Conservation (phyloP, 2,797 vertebrate genomes). For the Antrozous pallidus region DNA sequence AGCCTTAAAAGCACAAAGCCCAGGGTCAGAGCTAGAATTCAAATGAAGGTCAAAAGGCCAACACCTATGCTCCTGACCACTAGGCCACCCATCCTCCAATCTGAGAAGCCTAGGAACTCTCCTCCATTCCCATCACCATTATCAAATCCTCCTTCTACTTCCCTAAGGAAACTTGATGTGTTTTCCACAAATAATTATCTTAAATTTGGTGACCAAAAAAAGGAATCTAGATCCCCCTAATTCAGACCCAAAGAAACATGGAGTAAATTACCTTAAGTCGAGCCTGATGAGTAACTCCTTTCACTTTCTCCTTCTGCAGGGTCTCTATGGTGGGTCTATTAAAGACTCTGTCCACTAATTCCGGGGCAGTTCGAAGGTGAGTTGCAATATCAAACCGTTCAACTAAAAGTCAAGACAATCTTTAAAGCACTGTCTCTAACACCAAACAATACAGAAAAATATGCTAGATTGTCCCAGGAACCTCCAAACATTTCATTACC, state of each 20-base stretch:
- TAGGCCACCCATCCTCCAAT: background rate
- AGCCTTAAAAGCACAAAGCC: background rate
- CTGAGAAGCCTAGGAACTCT: background rate
- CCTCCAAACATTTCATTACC: constrained; percentile 80
- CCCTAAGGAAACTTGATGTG: background rate
- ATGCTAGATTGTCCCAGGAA: background rate
- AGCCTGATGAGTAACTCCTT: constrained; percentile 81
- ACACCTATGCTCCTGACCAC: background rate
- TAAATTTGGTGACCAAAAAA: background rate
- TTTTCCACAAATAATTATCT: background rate
- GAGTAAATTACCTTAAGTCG: constrained; percentile 83
- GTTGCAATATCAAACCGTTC: constrained; percentile 88
- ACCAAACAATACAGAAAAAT: background rate
- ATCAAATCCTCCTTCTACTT: background rate
- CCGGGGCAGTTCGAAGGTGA: constrained; percentile 90
- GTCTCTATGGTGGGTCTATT: constrained; percentile 94
- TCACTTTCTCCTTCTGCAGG: constrained; percentile 86
- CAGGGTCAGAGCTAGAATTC: background rate
- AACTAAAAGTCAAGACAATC: constrained; percentile 82
- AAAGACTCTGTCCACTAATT: constrained; percentile 90
- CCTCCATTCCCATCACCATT: background rate
- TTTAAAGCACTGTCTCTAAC: background rate
- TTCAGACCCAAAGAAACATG: background rate
- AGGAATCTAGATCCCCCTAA: background rate
- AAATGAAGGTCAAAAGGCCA: background rate